Evolutionary conservation across 2,113 vertebrate species (phyloP).

Genomic region (Lethenteron reissneri): DNA sequence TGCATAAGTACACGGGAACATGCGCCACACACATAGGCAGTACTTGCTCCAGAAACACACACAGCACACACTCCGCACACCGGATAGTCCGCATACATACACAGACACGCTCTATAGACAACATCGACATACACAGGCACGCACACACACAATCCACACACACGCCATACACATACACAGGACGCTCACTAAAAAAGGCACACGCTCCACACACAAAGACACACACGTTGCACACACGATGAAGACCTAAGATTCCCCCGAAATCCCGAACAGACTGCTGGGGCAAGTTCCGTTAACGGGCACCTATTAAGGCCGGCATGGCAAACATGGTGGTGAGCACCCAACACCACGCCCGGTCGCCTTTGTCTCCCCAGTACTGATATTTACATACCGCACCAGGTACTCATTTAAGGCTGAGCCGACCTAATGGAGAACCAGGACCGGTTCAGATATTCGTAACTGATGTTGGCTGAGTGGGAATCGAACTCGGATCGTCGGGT

Average conservation of each 20-base stretch:
- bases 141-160: background rate
- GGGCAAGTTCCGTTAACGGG: background rate
- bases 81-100: conserved; percentile 1
- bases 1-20: background rate
- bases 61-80: background rate
- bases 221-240: background rate
- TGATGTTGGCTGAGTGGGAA: no score
- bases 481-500: background rate
- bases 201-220: background rate
- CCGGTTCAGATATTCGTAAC: background rate
- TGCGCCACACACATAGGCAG: background rate
- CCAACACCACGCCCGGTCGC: background rate
- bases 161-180: conserved; percentile 1
- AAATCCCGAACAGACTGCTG: background rate
- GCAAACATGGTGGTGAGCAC: background rate
- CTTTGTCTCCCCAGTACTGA: background rate
- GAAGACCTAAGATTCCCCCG: background rate
- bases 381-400: background rate
- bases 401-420: background rate
- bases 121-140: background rate
- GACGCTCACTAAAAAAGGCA: background rate
- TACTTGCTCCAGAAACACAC: background rate
- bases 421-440: background rate
- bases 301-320: background rate
- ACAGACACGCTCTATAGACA: background rate